Base-by-base conservation (phyloP, 2,888 invertebrate genomes). In the Zaprionus obscuricornis region DNA sequence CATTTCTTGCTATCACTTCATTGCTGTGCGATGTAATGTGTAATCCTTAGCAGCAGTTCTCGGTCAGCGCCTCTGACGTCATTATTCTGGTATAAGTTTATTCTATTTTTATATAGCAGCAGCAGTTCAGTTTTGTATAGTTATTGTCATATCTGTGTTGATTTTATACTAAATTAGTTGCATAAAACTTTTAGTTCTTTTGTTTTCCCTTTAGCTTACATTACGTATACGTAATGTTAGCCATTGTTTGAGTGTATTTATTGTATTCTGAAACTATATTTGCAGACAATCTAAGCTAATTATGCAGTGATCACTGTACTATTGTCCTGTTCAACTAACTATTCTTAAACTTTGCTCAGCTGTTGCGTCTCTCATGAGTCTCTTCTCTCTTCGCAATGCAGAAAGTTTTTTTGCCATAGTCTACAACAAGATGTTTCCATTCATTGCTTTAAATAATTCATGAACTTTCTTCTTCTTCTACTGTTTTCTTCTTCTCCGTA, bases 361-460 rank as follows among this genome's bases (percentile, higher is more conserved):
- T 57, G 57, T 57, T 57, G 57, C 57, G 29, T 57, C 36, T 43
- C 57, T 57, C 57, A 49, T 42, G 47, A 31, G n/a, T 3, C 13
- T 2, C 2, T n/a, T 8, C 8, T 8, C 31, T 31, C 2, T 2
- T 6, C 10, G 11, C 6, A 8, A 3, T 13, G 6, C 6, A 8
- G 13, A 11, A 34, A 13, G 13, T 31, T 7, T 3, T 14, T 11
- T 31, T 31, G 31, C 33, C 10, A 29, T 40, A 20, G 18, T 29
- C 18, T 47, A 14, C 3, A 7, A 24, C 33, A 10, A 27, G 37
- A 24, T 36, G 42, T 37, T 54, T 60, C n/a, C 24, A 45, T 57
- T 46, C 45, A 54, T 45, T 45, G 36, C 43, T 31, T n/a, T 47
- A 69, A 65, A 69, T 65, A 69, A 69, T 69, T 69, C 65, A 69